Conservation (phyloP, 2,888 invertebrate genomes). For the Eristalis pertinax region DNA sequence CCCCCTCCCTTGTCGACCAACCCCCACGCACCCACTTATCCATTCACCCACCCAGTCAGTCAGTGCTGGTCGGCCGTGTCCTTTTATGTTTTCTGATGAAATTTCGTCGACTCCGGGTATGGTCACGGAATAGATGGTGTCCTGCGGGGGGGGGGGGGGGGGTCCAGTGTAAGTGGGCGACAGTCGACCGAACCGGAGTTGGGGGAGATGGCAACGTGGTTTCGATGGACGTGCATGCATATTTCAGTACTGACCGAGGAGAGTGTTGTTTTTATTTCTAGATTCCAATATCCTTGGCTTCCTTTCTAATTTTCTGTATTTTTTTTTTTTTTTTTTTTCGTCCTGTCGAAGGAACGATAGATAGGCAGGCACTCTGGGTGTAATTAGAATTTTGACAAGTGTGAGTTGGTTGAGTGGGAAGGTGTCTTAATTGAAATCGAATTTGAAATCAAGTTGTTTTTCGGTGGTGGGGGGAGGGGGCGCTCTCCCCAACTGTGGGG, state of each 20-base stretch:
- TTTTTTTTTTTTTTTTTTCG: background rate
- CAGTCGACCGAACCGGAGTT: background rate
- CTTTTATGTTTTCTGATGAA: slow-evolving; percentile 71
- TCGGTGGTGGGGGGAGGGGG: too few relatives aligned
- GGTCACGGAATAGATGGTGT: slow-evolving; percentile 12
- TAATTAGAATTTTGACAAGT: slow-evolving; percentile 71
- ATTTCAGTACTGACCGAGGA: slow-evolving; percentile 68
- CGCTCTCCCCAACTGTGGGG: background rate
- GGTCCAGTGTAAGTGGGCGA: slow-evolving; percentile 8
- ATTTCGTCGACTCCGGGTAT: slow-evolving; percentile 56
- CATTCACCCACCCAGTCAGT: background rate
- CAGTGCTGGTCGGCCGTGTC: slow-evolving; percentile 39
- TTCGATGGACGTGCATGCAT: slow-evolving; percentile 69
- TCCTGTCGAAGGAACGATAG: slow-evolving; percentile 38
- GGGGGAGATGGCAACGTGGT: slow-evolving; percentile 35
- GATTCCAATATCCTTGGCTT: slow-evolving; percentile 60
- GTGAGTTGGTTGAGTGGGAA: slow-evolving; percentile 41
- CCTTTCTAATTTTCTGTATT: slow-evolving; percentile 2
- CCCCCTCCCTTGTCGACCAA: too few relatives aligned
- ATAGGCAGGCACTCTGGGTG: slow-evolving; percentile 43
- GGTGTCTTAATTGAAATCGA: slow-evolving; percentile 70
- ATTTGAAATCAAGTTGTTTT: slow-evolving; percentile 66
- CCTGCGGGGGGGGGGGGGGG: background rate
- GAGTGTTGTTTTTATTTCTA: slow-evolving; percentile 55
- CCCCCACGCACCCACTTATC: background rate